Base-by-base conservation (phyloP, 2,113 vertebrate genomes). In the Bettongia penicillata region DNA sequence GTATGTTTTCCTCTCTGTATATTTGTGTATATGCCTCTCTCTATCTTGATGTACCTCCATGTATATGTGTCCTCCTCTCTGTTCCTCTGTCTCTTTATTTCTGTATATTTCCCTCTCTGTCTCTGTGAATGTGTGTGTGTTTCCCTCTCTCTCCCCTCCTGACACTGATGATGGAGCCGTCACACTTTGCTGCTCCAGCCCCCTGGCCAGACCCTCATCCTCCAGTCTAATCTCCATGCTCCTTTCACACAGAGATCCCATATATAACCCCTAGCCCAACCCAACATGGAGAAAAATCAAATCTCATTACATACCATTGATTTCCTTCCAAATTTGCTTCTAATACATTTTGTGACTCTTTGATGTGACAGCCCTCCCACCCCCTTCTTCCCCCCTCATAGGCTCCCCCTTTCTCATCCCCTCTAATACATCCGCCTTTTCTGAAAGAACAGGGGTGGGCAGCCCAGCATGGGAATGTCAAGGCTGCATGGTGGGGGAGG, bases 131-230 rank as follows among this genome's bases (percentile, higher is more conserved):
- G 61, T 68, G 26, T 57, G 53, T 77, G 68, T 77, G 37, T 77
- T 5, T 77, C 37, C 37, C 68, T 43, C 37, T 43, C 68, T 77
- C 16, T 77, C 68, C 97, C 57, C 97, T 98, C 97, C 97, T 98
- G 98, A 97, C 98, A 97, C 98, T 97, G 84, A 97, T 98, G 98
- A 98, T 98, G 98, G 99, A 99, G 98, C 98, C 98, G 98, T 98
- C 98, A 97, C 97, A 96, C 96, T 98, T 94, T 97, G 96, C 97
- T 98, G 98, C 98, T 77, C 97, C 98, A 96, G 95, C 95, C 98
- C 98, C 31, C 12, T 92, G 97, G 97, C 95, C 97, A 94, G 16
- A 96, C 91, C 91, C 96, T 96, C 96, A 91, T 94, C 97, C 93
- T 48, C 90, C 6, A 16, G 52, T 91, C 24, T 95, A 96, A 97